Evolutionary conservation across 1,140 invertebrate genomes (phyloP).

Genomic region (Drosophila sulfurigaster): DNA sequence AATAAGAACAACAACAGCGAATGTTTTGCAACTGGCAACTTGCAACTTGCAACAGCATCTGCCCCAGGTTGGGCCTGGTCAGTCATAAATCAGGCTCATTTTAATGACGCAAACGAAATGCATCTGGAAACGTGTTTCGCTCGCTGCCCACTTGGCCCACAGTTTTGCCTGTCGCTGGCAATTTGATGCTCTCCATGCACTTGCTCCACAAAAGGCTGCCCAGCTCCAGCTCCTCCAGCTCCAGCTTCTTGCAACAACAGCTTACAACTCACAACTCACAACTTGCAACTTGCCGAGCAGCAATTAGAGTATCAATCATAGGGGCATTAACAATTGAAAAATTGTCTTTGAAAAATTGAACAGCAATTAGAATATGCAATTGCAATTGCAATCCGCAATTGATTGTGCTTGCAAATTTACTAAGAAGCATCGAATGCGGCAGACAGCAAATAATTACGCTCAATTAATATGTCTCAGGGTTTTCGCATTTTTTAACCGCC

Average conservation of each 20-base stretch:
- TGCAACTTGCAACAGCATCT: slow-evolving; percentile 10
- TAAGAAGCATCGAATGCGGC: background rate
- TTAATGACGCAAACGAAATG: slow-evolving; percentile 81
- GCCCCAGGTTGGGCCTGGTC: slow-evolving; percentile 41
- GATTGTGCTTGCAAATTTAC: slow-evolving; percentile 28
- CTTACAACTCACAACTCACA: background rate
- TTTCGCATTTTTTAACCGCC: background rate
- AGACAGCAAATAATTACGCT: slow-evolving; percentile 29
- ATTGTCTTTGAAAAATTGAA: slow-evolving; percentile 78
- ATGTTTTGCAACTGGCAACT: background rate
- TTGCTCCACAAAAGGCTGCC: slow-evolving; percentile 39
- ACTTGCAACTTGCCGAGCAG: slow-evolving; percentile 31
- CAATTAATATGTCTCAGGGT: slow-evolving; percentile 35
- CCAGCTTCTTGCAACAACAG: background rate
- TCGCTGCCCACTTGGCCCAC: slow-evolving; percentile 1
- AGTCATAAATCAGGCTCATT: slow-evolving; percentile 81
- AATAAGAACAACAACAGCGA: slow-evolving; percentile 3
- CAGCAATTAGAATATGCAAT: slow-evolving; percentile 70
- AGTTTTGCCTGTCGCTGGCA: slow-evolving; percentile 48
- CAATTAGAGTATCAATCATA: slow-evolving; percentile 81
- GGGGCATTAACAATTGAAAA: slow-evolving; percentile 81
- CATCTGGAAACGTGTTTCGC: slow-evolving; percentile 79
- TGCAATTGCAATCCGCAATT: slow-evolving; percentile 50
- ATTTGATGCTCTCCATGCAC: slow-evolving; percentile 65
- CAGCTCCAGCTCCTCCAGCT: background rate